A percentile compares a stretch with the other conserved stretches of the same genome.
Evolutionary conservation across 2,888 invertebrate genomes (phyloP).

Genomic region (Crematogaster levior): DNA sequence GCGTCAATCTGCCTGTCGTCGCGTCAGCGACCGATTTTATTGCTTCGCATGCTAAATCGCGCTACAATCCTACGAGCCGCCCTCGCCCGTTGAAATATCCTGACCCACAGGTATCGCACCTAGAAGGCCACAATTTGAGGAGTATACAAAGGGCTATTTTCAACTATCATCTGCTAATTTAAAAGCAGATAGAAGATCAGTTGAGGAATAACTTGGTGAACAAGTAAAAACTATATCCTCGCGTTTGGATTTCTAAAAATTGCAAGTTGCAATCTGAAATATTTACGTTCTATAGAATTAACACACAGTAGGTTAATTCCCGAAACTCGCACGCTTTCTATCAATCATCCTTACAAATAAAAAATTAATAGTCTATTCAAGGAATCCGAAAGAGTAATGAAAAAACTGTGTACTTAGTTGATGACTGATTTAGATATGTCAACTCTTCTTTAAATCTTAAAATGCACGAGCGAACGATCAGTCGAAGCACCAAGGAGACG

Average conservation of each 20-base stretch:
- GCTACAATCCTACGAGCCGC: constrained; percentile 1
- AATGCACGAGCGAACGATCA: constrained; percentile 35
- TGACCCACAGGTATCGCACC: constrained; percentile 11
- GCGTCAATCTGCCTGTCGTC: constrained; percentile 51
- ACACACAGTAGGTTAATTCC: background rate
- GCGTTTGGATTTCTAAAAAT: background rate
- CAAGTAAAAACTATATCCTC: background rate
- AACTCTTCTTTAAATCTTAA: background rate
- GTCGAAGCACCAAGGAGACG: constrained; percentile 67
- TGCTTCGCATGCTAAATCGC: constrained; percentile 43
- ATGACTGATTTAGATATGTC: background rate
- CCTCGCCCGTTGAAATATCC: constrained; percentile 59
- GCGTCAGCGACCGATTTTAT: constrained; percentile 51
- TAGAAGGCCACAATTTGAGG: constrained; percentile 8
- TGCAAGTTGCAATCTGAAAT: background rate
- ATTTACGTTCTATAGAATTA: background rate
- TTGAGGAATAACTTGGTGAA: background rate
- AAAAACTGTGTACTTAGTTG: background rate
- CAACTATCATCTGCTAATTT: constrained; percentile 5
- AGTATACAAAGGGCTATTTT: constrained; percentile 1
- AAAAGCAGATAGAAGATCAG: background rate
- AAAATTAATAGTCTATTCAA: background rate
- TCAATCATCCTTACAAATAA: background rate
- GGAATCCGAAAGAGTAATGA: background rate
- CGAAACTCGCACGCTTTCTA: background rate